A percentile compares a stretch with the other conserved stretches of the same genome.
Evolutionary conservation across 2,888 invertebrate genomes (phyloP).

Genomic region (Pherbina coryleti): DNA sequence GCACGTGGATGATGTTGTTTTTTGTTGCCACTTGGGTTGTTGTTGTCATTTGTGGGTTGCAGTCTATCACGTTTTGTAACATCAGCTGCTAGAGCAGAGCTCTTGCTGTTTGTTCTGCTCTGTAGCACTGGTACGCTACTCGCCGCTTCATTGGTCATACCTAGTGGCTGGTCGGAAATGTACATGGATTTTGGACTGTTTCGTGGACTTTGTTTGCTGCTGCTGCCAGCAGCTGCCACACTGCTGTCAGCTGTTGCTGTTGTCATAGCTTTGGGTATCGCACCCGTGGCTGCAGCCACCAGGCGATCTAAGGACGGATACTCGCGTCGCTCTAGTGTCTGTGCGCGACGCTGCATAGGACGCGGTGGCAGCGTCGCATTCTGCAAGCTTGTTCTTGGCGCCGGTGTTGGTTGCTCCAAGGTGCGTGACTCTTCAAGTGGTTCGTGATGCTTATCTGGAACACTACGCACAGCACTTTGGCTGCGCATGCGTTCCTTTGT

Average conservation of each 20-base stretch:
- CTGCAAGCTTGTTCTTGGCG: constrained; percentile 60
- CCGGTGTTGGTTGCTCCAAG: constrained; percentile 57
- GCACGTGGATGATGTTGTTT: constrained; percentile 39
- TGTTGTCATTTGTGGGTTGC: background rate
- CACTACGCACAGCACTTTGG: constrained; percentile 5
- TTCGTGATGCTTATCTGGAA: background rate
- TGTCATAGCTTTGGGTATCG: constrained; percentile 60
- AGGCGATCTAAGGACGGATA: constrained; percentile 64
- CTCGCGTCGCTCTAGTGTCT: constrained; percentile 50
- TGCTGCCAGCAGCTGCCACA: constrained; percentile 19
- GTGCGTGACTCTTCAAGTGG: background rate
- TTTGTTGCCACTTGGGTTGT: constrained; percentile 4
- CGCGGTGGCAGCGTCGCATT: constrained; percentile 41
- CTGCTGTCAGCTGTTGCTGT: constrained; percentile 16
- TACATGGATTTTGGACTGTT: constrained; percentile 49
- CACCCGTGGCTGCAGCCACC: constrained; percentile 62
- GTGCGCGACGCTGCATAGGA: constrained; percentile 43
- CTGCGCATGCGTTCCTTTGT: constrained; percentile 59
- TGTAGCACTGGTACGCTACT: constrained; percentile 38
- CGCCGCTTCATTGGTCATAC: constrained; percentile 31
- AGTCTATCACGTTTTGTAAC: constrained; percentile 20
- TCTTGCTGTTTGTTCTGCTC: constrained; percentile 26
- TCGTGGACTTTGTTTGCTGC: constrained; percentile 46
- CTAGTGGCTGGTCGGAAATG: constrained; percentile 41
- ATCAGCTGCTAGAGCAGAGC: background rate